phyloP scores from a whole-genome alignment of 2,888 invertebrate species.

The Tipula unca region DNA sequence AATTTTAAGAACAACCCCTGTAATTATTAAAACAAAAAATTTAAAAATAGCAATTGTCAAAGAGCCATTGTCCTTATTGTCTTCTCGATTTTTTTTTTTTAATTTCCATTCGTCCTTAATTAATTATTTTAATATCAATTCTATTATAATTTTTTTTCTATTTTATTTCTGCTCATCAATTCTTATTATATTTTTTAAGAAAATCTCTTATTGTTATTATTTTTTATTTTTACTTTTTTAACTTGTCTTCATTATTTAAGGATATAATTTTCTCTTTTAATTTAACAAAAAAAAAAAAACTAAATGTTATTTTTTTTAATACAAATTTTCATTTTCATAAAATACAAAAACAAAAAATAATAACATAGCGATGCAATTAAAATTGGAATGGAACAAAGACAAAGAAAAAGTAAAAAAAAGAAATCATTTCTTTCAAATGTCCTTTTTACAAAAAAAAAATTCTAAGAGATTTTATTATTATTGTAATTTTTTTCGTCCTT shows the following conservation, averaged over 20 bases:
- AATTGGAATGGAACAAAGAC: not conserved
- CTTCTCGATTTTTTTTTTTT: not conserved
- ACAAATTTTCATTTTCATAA: conserved; percentile 8
- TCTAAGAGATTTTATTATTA: not conserved
- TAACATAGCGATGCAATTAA: not conserved
- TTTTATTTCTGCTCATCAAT: not conserved
- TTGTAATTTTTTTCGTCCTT: conserved; percentile 3
- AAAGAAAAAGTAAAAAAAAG: not conserved
- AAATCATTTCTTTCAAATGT: conserved; percentile 3
- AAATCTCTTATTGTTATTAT: conserved; percentile 1
- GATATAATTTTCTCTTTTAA: not conserved
- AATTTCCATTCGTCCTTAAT: not conserved
- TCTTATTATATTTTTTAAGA: not conserved
- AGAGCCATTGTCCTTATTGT: not conserved
- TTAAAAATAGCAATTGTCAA: not conserved
- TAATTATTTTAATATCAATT: not conserved
- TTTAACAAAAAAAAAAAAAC: not conserved
- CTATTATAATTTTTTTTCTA: not conserved
- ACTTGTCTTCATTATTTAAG: conserved; percentile 8
- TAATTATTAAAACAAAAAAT: not conserved
- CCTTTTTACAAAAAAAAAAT: not conserved
- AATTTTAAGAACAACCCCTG: not conserved
- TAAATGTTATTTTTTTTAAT: conserved; percentile 9
- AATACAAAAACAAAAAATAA: not conserved
- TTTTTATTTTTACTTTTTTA: not conserved